Conservation (phyloP, 2,113 vertebrate species). For the Planiliza haematocheilus region DNA sequence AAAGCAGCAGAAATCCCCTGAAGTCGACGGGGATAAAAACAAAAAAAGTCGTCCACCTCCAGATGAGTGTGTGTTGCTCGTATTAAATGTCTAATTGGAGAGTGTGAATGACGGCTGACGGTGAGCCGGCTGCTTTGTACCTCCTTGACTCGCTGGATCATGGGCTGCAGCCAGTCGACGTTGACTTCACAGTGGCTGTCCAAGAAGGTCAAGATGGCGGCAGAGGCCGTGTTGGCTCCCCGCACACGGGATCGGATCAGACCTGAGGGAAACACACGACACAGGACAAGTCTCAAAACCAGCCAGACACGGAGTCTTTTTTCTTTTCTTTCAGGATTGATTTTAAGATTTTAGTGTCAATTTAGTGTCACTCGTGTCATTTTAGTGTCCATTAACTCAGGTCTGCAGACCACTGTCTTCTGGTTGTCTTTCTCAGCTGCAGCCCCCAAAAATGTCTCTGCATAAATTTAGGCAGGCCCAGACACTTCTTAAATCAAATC, state of each 20-base stretch:
- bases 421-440: too few species aligned
- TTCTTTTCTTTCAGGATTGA: too few species aligned
- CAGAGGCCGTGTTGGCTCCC: conserved; percentile 90
- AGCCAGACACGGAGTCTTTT: not conserved
- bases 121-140: conserved; percentile 69
- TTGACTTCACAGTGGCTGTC: conserved; percentile 99
- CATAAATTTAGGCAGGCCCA: too few species aligned
- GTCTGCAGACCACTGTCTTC: too few species aligned
- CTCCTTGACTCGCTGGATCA: conserved; percentile 97
- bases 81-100: conserved; percentile 20
- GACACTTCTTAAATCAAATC: too few species aligned
- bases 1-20: conserved; percentile 25
- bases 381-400: too few species aligned
- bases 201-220: conserved; percentile 93
- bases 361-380: too few species aligned
- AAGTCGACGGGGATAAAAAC: not conserved
- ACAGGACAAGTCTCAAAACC: not conserved
- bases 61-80: not conserved
- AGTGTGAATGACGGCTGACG: conserved; percentile 29
- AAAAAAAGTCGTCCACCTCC: conserved; percentile 5
- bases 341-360: too few species aligned
- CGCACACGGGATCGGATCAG: conserved; percentile 96
- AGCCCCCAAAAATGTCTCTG: too few species aligned
- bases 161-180: conserved; percentile 95
- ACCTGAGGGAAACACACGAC: conserved; percentile 78